These are phyloP conservation scores for Psittacula cyanocephala DNA, from an alignment of 2,113 vertebrate species.

Conservation along the genomic window DNA sequence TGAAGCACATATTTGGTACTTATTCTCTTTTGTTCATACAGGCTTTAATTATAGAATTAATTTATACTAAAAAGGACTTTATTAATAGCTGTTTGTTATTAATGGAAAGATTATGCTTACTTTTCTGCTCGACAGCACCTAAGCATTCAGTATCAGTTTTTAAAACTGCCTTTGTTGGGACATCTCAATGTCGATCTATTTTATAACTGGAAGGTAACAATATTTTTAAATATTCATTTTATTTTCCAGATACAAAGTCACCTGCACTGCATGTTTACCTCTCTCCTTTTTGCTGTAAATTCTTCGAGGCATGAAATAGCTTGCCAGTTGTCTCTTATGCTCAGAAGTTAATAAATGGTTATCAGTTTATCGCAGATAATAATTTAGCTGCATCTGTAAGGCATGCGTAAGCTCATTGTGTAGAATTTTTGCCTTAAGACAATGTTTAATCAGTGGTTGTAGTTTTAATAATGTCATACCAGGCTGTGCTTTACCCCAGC, in stretches of 20 bases:
- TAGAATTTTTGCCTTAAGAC: constrained; percentile 61
- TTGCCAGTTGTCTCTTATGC: constrained; percentile 71
- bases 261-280: constrained; percentile 40
- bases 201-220: constrained; percentile 23
- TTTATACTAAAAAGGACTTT: not conserved
- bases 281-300: constrained; percentile 72
- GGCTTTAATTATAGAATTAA: constrained; percentile 17
- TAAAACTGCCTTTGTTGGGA: constrained; percentile 24
- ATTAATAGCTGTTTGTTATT: not conserved
- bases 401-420: constrained; percentile 49
- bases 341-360: constrained; percentile 74
- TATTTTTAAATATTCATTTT: constrained; percentile 61
- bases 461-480: not conserved
- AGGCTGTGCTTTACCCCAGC: not conserved
- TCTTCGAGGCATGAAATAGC: constrained; percentile 78
- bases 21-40: not conserved
- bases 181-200: constrained; percentile 19
- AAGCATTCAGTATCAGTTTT: not conserved
- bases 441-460: not conserved
- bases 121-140: not conserved
- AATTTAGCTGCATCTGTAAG: constrained; percentile 55
- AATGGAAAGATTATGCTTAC: not conserved
- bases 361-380: constrained; percentile 72
- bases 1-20: not conserved
- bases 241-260: constrained; percentile 69